Conservation (phyloP, 35 echinoderm and acorn worm species). For the Lytechinus variegatus region DNA sequence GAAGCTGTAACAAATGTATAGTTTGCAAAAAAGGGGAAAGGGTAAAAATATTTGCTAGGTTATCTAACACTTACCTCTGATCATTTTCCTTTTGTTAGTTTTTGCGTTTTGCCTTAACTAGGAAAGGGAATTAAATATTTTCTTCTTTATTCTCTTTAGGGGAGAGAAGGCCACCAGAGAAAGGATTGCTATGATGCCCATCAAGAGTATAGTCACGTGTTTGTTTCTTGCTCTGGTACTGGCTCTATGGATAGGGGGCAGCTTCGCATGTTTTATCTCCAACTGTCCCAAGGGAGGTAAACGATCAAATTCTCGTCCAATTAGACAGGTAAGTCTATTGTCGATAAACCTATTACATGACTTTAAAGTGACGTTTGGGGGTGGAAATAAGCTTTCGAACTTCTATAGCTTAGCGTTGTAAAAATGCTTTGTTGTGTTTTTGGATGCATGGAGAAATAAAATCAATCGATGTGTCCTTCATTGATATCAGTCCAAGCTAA, state of each 20-base stretch:
- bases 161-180: not conserved
- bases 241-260: slow-evolving; percentile 39
- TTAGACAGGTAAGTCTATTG: slow-evolving; percentile 35
- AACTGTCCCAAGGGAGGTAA: slow-evolving; percentile 41
- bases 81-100: too few relatives aligned
- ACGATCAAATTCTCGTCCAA: slow-evolving; percentile 45
- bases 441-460: too few relatives aligned
- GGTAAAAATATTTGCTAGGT: too few relatives aligned
- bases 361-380: too few relatives aligned
- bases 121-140: not conserved
- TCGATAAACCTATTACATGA: not conserved
- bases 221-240: not conserved
- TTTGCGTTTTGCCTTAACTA: too few relatives aligned
- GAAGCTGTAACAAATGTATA: too few relatives aligned
- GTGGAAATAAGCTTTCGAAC: too few relatives aligned
- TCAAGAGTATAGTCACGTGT: slow-evolving; percentile 47
- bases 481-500: too few relatives aligned
- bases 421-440: too few relatives aligned
- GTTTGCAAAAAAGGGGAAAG: too few relatives aligned
- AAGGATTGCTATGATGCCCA: slow-evolving; percentile 20
- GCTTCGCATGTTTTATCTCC: slow-evolving; percentile 47
- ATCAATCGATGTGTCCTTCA: not conserved
- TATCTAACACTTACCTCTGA: too few relatives aligned
- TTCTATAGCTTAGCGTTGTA: too few relatives aligned
- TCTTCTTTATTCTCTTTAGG: not conserved